A percentile compares a stretch with the other conserved stretches of the same genome.
Evolutionary conservation across 1,140 invertebrate species (phyloP).

Genomic region (Drosophila arizonae): DNA sequence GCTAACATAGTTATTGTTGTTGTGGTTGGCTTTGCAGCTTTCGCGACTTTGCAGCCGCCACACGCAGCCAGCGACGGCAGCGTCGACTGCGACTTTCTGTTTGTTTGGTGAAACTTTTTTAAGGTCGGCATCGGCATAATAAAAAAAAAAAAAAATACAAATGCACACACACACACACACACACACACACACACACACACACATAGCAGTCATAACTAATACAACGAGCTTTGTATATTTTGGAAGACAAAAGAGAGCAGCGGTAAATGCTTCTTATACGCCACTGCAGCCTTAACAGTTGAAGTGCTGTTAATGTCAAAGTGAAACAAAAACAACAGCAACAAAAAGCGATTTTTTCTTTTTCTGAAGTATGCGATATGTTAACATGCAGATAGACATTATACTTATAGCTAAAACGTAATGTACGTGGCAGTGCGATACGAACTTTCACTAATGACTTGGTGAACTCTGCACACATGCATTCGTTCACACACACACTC

Average conservation of each 20-base stretch:
- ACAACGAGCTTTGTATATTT: constrained; percentile 23
- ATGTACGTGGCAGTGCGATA: constrained; percentile 65
- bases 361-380: constrained; percentile 28
- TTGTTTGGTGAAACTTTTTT: constrained; percentile 78
- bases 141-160: constrained; percentile 43
- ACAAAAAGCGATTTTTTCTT: constrained; percentile 12
- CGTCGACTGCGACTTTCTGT: constrained; percentile 56
- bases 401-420: constrained; percentile 48
- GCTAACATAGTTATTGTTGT: constrained; percentile 40
- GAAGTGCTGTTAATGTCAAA: constrained; percentile 47
- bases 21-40: constrained; percentile 53
- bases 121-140: constrained; percentile 68
- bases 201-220: constrained; percentile 13
- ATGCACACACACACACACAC: constrained; percentile 6
- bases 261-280: constrained; percentile 13
- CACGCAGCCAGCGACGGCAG: constrained; percentile 35
- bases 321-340: constrained; percentile 24
- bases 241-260: constrained; percentile 39
- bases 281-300: constrained; percentile 12
- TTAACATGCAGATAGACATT: constrained; percentile 18
- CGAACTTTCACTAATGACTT: constrained; percentile 77
- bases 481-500: constrained; percentile 15
- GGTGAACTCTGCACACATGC: constrained; percentile 55
- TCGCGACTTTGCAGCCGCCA: constrained; percentile 52
- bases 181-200: neutral